Evolutionary conservation across 37 sponge, comb jelly and placozoan genomes (phyloP).

Genomic region (Spongia lamella): DNA sequence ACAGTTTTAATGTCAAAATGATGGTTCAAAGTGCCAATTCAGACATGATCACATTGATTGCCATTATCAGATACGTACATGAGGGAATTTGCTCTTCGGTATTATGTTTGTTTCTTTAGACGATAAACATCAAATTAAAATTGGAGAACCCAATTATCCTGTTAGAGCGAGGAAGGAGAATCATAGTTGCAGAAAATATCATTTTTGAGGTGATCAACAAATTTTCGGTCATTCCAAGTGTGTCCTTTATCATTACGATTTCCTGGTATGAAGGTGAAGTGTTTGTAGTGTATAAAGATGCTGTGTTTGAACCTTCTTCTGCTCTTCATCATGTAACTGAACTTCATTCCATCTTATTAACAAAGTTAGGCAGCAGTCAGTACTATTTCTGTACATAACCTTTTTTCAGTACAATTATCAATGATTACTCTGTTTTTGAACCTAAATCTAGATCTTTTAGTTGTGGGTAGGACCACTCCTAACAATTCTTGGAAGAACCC

Average conservation of each 20-base stretch:
- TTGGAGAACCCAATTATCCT: slow-evolving; percentile 29
- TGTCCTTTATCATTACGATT: slow-evolving; percentile 21
- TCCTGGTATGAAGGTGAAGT: slow-evolving; percentile 9
- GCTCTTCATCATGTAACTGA: slow-evolving; percentile 26
- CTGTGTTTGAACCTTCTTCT: slow-evolving; percentile 18
- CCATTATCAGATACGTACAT: too few species aligned
- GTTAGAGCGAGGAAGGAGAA: slow-evolving; percentile 15
- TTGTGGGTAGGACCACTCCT: slow-evolving; percentile 24
- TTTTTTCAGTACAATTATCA: slow-evolving; percentile 10
- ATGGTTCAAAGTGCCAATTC: slow-evolving; percentile 25
- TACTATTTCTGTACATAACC: slow-evolving; percentile 25
- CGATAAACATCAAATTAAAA: slow-evolving; percentile 25
- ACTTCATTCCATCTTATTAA: slow-evolving; percentile 1
- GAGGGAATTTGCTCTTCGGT: slow-evolving; percentile 36
- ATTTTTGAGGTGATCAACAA: slow-evolving; percentile 26
- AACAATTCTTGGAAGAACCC: slow-evolving; percentile 30
- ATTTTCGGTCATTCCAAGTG: slow-evolving; percentile 17
- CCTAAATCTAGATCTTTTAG: slow-evolving; percentile 20
- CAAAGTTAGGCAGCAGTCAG: background rate
- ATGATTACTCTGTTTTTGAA: slow-evolving; percentile 20
- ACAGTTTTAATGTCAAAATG: slow-evolving; percentile 1
- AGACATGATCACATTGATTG: slow-evolving; percentile 7
- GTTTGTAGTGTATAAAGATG: slow-evolving; percentile 11
- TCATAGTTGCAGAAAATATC: slow-evolving; percentile 15
- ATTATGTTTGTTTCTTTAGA: slow-evolving; percentile 10